phyloP scores from a whole-genome alignment of 2,888 invertebrate genomes.

The Chironomus riparius region DNA sequence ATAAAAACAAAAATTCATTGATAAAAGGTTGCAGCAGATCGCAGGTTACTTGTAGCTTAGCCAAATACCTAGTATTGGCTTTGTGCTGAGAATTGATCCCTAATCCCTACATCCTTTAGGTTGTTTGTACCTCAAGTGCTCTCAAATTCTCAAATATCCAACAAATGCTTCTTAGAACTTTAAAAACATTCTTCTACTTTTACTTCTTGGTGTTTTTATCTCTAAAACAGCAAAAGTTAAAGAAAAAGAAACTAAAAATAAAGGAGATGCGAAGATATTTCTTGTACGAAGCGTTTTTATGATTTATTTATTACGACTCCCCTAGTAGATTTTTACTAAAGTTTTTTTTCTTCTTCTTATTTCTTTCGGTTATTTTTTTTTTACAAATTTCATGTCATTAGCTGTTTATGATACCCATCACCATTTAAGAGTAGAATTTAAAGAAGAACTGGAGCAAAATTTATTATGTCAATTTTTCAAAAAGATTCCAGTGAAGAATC shows the following conservation, averaged over 20 bases:
- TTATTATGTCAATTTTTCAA: slow-evolving; percentile 23
- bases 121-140: too few relatives aligned
- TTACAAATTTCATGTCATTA: slow-evolving; percentile 27
- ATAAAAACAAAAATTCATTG: too few relatives aligned
- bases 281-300: slow-evolving; percentile 5
- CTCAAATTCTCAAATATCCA: too few relatives aligned
- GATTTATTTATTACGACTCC: slow-evolving; percentile 14
- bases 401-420: slow-evolving; percentile 23
- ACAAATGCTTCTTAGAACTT: too few relatives aligned
- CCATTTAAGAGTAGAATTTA: neutral
- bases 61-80: too few relatives aligned
- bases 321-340: slow-evolving; percentile 3
- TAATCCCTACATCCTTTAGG: too few relatives aligned
- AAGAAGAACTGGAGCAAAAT: slow-evolving; percentile 19
- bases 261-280: neutral
- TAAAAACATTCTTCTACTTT: too few relatives aligned
- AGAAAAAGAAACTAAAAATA: slow-evolving; percentile 7
- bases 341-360: neutral
- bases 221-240: neutral
- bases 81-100: too few relatives aligned
- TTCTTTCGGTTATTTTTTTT: neutral
- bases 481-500: neutral
- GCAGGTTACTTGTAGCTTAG: too few relatives aligned
- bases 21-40: too few relatives aligned
- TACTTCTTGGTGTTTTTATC: too few relatives aligned